Conservation (phyloP, 2,113 vertebrate species). For the Danionella cerebrum region DNA sequence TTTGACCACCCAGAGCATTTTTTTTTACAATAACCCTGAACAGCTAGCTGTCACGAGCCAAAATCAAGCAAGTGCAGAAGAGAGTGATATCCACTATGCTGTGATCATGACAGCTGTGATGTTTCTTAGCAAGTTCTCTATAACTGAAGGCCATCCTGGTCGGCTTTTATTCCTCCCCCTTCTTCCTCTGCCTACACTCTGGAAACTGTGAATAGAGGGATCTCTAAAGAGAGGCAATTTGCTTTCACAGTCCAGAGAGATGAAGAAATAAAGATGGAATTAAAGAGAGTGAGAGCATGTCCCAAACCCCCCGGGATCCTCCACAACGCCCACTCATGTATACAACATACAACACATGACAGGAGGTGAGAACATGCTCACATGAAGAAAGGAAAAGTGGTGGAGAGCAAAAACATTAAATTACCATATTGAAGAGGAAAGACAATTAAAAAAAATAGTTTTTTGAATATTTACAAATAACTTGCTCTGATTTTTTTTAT, state of each 20-base stretch:
- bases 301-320: constrained; percentile 9
- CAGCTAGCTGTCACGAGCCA: background rate
- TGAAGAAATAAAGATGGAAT: background rate
- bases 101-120: background rate
- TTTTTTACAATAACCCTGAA: background rate
- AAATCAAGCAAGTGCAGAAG: background rate
- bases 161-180: constrained; percentile 12
- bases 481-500: too few species aligned
- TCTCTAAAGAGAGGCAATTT: constrained; percentile 15
- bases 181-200: constrained; percentile 15
- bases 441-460: too few species aligned
- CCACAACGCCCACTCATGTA: constrained; percentile 12
- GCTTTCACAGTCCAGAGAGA: constrained; percentile 26
- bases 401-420: background rate
- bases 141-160: constrained; percentile 18
- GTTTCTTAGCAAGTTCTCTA: constrained; percentile 2
- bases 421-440: background rate
- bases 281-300: background rate
- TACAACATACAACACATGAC: background rate
- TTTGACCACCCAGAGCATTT: background rate
- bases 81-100: background rate
- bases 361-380: constrained; percentile 2
- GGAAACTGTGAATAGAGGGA: constrained; percentile 11
- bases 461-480: too few species aligned
- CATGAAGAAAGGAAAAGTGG: background rate